Conservation (phyloP, 2,113 vertebrate genomes). For the Falco punctatus region DNA sequence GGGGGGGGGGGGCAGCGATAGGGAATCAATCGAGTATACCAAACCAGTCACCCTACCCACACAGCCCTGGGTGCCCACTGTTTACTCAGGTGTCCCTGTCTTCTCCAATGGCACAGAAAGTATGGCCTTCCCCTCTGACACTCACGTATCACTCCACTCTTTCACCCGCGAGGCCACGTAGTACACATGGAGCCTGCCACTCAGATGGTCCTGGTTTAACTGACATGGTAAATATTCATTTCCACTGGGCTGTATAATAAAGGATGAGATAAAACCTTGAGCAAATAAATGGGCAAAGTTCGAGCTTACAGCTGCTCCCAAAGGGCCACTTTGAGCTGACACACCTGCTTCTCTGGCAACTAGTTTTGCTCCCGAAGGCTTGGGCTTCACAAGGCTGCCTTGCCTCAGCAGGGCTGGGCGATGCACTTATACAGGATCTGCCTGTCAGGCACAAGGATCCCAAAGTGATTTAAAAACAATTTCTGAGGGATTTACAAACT, state of each 20-base stretch:
- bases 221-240: background rate
- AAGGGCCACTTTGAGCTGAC: slow-evolving; percentile 3
- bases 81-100: slow-evolving; percentile 28
- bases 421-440: background rate
- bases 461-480: background rate
- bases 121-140: accelerated
- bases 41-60: background rate
- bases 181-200: background rate
- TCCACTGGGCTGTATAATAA: background rate
- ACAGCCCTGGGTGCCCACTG: background rate
- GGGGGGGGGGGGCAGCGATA: no score
- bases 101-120: background rate
- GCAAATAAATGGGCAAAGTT: slow-evolving; percentile 71
- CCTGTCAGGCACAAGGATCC: background rate
- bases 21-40: background rate
- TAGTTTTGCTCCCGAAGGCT: background rate
- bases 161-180: background rate
- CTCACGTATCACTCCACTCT: accelerated
- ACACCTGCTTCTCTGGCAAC: slow-evolving; percentile 67
- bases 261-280: slow-evolving; percentile 68
- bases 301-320: slow-evolving; percentile 56
- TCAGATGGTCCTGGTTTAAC: background rate
- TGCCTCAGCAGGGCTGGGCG: background rate
- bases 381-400: slow-evolving; percentile 15
- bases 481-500: background rate